A percentile compares a stretch with the other conserved stretches of the same genome.
phyloP scores from a whole-genome alignment of 2,797 vertebrate species.

The Xenopus petersii region DNA sequence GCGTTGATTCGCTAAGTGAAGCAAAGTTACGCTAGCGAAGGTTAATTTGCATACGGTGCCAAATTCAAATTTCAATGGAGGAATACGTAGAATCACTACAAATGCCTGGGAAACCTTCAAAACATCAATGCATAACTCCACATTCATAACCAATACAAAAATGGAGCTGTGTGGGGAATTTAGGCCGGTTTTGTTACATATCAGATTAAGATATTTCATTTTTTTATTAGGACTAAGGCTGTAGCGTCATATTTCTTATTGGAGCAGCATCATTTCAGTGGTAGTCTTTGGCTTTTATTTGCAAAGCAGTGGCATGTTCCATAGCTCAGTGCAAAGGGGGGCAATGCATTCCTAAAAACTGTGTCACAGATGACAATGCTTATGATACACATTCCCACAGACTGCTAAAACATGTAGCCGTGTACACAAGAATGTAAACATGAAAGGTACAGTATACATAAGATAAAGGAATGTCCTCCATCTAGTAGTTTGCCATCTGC shows the following conservation, averaged over 20 bases:
- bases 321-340: neutral
- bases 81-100: too few relatives aligned
- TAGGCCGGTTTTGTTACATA: too few relatives aligned
- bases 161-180: too few relatives aligned
- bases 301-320: neutral
- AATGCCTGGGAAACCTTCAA: too few relatives aligned
- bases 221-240: too few relatives aligned
- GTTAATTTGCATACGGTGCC: too few relatives aligned
- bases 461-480: neutral
- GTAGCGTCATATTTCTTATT: neutral
- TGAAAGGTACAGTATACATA: constrained; percentile 9
- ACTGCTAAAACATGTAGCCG: neutral
- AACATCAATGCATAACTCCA: too few relatives aligned
- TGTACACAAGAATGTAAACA: constrained; percentile 1
- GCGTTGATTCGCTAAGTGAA: too few relatives aligned
- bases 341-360: neutral
- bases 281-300: neutral
- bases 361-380: neutral
- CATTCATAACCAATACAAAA: too few relatives aligned
- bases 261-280: neutral
- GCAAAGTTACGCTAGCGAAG: too few relatives aligned
- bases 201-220: too few relatives aligned
- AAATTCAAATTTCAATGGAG: too few relatives aligned
- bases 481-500: constrained; percentile 5
- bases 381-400: constrained; percentile 5